A percentile compares a stretch with the other conserved stretches of the same genome.
phyloP scores from a whole-genome alignment of 1,140 invertebrate species.

The Drosophila punjabiensis region DNA sequence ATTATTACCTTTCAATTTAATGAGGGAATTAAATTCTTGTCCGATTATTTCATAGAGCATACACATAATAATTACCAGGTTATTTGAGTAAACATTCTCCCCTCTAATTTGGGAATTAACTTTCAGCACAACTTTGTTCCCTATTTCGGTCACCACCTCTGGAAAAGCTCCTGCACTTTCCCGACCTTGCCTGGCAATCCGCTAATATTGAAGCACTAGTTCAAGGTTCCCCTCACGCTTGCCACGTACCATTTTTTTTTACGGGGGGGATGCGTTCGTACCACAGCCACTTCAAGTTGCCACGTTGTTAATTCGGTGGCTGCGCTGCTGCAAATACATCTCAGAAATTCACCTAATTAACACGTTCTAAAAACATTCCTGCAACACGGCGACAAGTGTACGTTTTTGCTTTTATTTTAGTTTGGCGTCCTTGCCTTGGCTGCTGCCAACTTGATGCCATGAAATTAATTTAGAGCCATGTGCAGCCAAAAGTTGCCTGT shows the following conservation, averaged over 20 bases:
- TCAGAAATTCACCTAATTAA: conserved; percentile 52
- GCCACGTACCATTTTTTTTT: not conserved
- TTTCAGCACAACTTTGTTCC: not conserved
- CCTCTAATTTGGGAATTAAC: not conserved
- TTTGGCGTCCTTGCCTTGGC: conserved; percentile 40
- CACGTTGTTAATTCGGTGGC: conserved; percentile 30
- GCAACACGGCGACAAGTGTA: conserved; percentile 21
- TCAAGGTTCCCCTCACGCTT: conserved; percentile 24
- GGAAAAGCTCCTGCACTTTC: not conserved
- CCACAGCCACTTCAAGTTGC: conserved; percentile 9
- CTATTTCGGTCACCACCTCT: conserved; percentile 15
- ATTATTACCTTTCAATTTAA: not conserved
- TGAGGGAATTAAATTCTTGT: not conserved
- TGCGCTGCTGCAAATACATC: conserved; percentile 39
- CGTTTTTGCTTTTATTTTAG: conserved; percentile 15
- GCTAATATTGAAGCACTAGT: conserved; percentile 21
- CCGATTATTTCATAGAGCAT: not conserved
- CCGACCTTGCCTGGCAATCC: conserved; percentile 24
- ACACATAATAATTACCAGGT: not conserved
- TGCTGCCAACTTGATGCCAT: conserved; percentile 15
- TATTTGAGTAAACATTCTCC: not conserved
- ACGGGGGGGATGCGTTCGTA: not conserved
- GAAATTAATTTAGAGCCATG: conserved; percentile 48
- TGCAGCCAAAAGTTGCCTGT: conserved; percentile 37
- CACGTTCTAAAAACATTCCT: conserved; percentile 48